Evolutionary conservation across 2,797 vertebrate species (phyloP).

Genomic region (Anolis apletophallus): DNA sequence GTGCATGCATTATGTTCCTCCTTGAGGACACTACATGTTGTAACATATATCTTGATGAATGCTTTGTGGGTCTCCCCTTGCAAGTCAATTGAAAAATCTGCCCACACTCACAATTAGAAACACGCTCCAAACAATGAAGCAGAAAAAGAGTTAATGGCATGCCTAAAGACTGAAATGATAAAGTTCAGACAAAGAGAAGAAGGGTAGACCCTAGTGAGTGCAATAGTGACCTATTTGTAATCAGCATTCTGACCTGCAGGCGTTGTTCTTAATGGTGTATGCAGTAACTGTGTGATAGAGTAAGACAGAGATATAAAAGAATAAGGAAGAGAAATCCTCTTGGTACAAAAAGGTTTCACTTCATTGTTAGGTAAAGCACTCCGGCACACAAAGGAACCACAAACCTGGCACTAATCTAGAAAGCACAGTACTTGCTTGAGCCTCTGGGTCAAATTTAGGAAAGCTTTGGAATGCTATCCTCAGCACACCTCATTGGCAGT

Average conservation of each 20-base stretch:
- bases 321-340: slow-evolving; percentile 44
- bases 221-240: slow-evolving; percentile 14
- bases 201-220: neutral
- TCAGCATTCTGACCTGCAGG: neutral
- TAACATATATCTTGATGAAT: neutral
- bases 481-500: neutral
- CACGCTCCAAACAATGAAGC: neutral
- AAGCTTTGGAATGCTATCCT: neutral
- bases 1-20: neutral
- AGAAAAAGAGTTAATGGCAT: slow-evolving; percentile 4
- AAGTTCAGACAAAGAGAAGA: neutral
- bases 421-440: neutral
- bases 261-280: slow-evolving; percentile 7
- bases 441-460: neutral
- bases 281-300: neutral
- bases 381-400: neutral
- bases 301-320: slow-evolving; percentile 58
- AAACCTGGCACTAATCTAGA: neutral
- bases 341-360: slow-evolving; percentile 29
- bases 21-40: neutral
- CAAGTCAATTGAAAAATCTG: neutral
- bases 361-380: neutral
- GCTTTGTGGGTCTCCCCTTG: neutral
- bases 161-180: neutral
- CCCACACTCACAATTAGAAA: neutral